phyloP scores from a whole-genome alignment of 2,888 invertebrate species.

The Trisateles emortualis region DNA sequence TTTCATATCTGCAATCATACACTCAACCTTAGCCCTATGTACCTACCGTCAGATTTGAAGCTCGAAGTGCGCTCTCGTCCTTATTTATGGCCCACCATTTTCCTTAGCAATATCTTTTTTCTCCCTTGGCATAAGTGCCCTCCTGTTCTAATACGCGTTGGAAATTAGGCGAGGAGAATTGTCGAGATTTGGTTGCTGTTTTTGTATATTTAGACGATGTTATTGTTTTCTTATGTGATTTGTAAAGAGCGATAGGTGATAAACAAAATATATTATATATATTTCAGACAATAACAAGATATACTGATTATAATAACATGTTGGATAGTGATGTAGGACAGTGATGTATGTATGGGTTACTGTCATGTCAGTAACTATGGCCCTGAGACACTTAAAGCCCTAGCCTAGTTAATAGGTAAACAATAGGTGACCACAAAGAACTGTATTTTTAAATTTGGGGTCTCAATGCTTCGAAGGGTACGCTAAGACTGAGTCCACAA shows the following conservation, averaged over 20 bases:
- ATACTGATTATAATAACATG: no score
- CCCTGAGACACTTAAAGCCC: no score
- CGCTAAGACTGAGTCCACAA: no score
- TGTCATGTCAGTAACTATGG: no score
- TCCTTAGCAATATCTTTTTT: constrained; percentile 69
- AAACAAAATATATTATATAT: not conserved
- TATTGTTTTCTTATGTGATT: not conserved
- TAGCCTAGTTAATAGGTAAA: no score
- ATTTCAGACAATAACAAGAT: no score
- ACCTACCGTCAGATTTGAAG: constrained; percentile 49
- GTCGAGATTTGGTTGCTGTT: constrained; percentile 51
- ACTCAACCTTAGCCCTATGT: constrained; percentile 41
- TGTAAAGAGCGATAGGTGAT: not conserved
- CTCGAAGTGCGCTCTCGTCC: constrained; percentile 62
- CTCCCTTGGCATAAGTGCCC: constrained; percentile 48
- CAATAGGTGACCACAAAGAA: no score
- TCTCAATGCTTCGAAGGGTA: no score
- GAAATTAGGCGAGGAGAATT: constrained; percentile 63
- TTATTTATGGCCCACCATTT: constrained; percentile 76
- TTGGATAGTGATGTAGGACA: no score
- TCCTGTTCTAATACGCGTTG: constrained; percentile 48
- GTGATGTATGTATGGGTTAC: no score
- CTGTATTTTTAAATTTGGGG: no score
- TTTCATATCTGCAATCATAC: constrained; percentile 47
- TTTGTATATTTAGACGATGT: constrained; percentile 14